Percentiles rank a stretch among this genome's conserved stretches.
Conservation (phyloP, 2,888 invertebrate genomes). For the Eristalinus sepulchralis region DNA sequence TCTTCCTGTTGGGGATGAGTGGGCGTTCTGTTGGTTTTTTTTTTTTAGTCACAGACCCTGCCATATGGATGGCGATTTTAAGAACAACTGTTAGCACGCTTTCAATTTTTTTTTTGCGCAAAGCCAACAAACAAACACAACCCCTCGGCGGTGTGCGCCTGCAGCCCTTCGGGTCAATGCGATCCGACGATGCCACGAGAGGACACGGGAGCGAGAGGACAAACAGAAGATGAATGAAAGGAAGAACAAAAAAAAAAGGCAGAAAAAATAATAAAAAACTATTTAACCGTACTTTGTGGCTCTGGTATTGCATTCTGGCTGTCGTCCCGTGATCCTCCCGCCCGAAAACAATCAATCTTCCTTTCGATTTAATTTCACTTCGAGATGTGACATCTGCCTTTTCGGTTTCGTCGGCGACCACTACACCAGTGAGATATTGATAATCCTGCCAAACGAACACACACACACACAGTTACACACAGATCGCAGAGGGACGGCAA, state of each 20-base stretch:
- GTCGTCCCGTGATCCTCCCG: conserved; percentile 66
- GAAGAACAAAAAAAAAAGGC: neutral
- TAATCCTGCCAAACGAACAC: conserved; percentile 62
- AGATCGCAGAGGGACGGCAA: neutral
- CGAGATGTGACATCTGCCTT: conserved; percentile 81
- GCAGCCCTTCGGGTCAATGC: conserved; percentile 46
- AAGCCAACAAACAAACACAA: conserved; percentile 18
- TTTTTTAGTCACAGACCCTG: too few species aligned
- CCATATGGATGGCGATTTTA: conserved; percentile 38
- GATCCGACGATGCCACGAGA: conserved; percentile 10
- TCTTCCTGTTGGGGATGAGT: conserved; percentile 9
- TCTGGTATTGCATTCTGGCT: conserved; percentile 67
- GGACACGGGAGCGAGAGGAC: conserved; percentile 17
- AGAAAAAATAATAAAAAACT: conserved; percentile 65
- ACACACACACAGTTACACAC: neutral
- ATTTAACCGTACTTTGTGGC: conserved; percentile 70
- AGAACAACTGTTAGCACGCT: conserved; percentile 49
- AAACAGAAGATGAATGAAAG: conserved; percentile 9
- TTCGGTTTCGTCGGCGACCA: conserved; percentile 69
- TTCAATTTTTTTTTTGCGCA: conserved; percentile 21
- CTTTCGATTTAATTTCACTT: conserved; percentile 81
- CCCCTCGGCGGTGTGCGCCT: conserved; percentile 1
- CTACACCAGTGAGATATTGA: conserved; percentile 65
- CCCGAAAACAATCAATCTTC: conserved; percentile 80
- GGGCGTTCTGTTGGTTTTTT: conserved; percentile 9